These are phyloP conservation scores for Oscheius sp. DNA, from an alignment of 2,888 invertebrate genomes.

Conservation along the genomic window DNA sequence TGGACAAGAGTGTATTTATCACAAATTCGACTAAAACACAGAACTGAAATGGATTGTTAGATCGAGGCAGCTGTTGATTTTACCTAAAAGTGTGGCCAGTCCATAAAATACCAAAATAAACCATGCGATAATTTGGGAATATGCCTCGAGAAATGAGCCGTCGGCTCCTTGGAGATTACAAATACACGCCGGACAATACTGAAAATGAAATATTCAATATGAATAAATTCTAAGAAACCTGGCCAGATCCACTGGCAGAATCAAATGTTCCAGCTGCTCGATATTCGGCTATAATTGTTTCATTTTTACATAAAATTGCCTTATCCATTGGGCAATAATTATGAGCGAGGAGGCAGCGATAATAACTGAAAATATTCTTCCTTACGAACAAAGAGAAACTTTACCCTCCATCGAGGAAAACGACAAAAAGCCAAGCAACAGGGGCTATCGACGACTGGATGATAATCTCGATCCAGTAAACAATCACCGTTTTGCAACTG, in stretches of 20 bases:
- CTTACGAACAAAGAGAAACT: background rate
- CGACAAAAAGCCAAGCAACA: slow-evolving; percentile 67
- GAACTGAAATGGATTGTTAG: slow-evolving; percentile 44
- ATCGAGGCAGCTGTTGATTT: background rate
- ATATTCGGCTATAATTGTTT: slow-evolving; percentile 46
- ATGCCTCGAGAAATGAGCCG: slow-evolving; percentile 59
- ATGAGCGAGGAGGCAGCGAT: slow-evolving; percentile 58
- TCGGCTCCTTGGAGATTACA: slow-evolving; percentile 53
- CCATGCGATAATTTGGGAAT: slow-evolving; percentile 67
- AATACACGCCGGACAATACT: slow-evolving; percentile 66
- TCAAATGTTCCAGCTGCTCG: slow-evolving; percentile 41
- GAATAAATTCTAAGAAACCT: slow-evolving; percentile 30
- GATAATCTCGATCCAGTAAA: slow-evolving; percentile 63
- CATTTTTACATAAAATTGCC: slow-evolving; percentile 52
- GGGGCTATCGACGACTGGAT: slow-evolving; percentile 64
- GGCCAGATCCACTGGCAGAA: slow-evolving; percentile 48
- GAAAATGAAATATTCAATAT: slow-evolving; percentile 29
- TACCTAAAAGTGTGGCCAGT: slow-evolving; percentile 53
- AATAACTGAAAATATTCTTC: slow-evolving; percentile 54
- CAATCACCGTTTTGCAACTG: slow-evolving; percentile 55
- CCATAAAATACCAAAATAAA: slow-evolving; percentile 56
- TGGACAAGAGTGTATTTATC: slow-evolving; percentile 69
- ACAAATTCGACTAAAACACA: slow-evolving; percentile 64
- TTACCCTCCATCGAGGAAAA: slow-evolving; percentile 64
- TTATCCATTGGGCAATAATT: slow-evolving; percentile 54